Base-by-base conservation (phyloP, 1,140 invertebrate genomes). In the Macrostomum lignano region DNA sequence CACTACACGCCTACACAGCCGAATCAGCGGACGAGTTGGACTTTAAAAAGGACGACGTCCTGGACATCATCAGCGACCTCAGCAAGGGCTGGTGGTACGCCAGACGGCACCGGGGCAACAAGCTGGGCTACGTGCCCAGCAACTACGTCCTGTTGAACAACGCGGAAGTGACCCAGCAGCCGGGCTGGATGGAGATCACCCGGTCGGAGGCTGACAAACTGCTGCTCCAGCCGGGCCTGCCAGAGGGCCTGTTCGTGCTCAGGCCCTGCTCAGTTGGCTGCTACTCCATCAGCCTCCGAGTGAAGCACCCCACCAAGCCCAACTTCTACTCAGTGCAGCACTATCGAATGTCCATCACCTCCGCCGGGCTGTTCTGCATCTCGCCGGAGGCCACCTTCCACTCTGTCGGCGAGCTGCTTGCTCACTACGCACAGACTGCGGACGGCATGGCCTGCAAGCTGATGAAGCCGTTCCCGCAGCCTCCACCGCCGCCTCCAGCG, bases 81-180 rank as follows among this genome's bases (percentile, higher is more conserved):
- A 26, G n/a, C 14, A 28, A 36, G 13, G 36, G 29, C 35, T 58
- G 55, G 55, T 56, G 52, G 51, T 40, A 49, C 19, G 55, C 52
- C 3, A 38, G 38, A 25, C 51, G 54, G 36, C 17, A 47, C 25
- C 40, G 22, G 13, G 44, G 43, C 5, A 38, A 42, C 9, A 33
- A 39, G 22, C 36, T 38, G 13, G 26, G 26, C 5, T 28, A 15
- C 7, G 9, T 28, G 15, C 26, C 26, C 5, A 3, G 14, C 7
- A 28, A 28, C 19, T 28, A 28, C 19, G 26, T 28, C 19, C 5
- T 3, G 7, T 15, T 15, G 9, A 14, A 28, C 15, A 17, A 28
- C 19, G 26, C 14, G 19, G 19, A 17, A 15, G 14, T 17, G 19
- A 14, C 15, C 7, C 15, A 17, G 15, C 14, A 15, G 7, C 14